Conservation (phyloP, 2,113 vertebrate genomes). For the Tupaia tana region DNA sequence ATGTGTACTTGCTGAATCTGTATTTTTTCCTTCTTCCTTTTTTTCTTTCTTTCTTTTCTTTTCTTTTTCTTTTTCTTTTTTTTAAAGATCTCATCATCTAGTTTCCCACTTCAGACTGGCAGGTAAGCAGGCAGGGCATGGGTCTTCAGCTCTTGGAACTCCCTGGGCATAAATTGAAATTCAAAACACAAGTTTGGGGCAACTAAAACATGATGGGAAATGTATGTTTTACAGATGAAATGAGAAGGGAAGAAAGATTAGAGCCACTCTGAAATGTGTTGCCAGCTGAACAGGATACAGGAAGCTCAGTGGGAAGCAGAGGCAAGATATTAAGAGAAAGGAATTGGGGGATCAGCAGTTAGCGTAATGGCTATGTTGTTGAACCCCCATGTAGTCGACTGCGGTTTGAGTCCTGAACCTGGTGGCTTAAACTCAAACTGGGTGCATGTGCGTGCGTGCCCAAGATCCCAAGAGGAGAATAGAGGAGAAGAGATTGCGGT, state of each 20-base stretch:
- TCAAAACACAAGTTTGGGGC: background rate
- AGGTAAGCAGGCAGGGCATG: slow-evolving; percentile 67
- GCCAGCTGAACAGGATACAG: background rate
- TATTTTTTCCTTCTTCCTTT: slow-evolving; percentile 35
- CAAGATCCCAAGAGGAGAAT: too few species aligned
- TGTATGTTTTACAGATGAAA: slow-evolving; percentile 15
- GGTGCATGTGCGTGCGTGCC: too few species aligned
- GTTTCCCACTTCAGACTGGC: slow-evolving; percentile 60
- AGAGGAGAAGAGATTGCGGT: too few species aligned
- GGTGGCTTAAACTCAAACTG: too few species aligned
- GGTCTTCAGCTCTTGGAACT: background rate
- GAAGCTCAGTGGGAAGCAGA: background rate
- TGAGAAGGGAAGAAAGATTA: background rate
- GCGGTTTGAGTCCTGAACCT: too few species aligned
- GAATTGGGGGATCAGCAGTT: too few species aligned
- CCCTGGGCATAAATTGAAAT: background rate
- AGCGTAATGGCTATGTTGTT: too few species aligned
- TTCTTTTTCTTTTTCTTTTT: background rate
- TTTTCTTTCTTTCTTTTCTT: background rate
- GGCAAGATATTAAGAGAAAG: background rate
- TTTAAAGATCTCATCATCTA: slow-evolving; percentile 49
- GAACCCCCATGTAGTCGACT: too few species aligned
- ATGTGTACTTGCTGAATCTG: slow-evolving; percentile 80
- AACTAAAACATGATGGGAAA: background rate
- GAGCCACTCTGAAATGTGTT: background rate